phyloP scores from a whole-genome alignment of 2,888 invertebrate species.

The Erebia palarica region DNA sequence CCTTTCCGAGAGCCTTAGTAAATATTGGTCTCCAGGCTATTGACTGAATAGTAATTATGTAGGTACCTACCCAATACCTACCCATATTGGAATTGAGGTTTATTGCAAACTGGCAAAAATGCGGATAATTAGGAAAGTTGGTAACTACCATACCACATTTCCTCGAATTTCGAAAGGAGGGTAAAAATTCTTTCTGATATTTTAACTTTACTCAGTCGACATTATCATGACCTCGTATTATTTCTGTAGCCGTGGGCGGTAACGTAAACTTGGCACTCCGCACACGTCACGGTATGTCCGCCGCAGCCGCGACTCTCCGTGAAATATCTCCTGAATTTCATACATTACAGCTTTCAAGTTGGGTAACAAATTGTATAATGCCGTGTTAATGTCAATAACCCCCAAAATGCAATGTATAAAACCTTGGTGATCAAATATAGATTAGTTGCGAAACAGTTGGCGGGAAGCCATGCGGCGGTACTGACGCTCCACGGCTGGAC shows the following conservation, averaged over 20 bases:
- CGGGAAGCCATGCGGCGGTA: slow-evolving; percentile 62
- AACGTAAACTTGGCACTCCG: slow-evolving; percentile 73
- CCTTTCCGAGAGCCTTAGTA: slow-evolving; percentile 45
- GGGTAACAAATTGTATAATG: slow-evolving; percentile 68
- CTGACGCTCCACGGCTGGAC: slow-evolving; percentile 51
- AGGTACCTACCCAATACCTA: neutral
- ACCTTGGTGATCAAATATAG: slow-evolving; percentile 76
- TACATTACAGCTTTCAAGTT: slow-evolving; percentile 51
- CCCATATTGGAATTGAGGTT: slow-evolving; percentile 8
- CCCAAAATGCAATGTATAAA: slow-evolving; percentile 72
- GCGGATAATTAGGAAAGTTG: neutral
- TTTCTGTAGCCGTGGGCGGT: slow-evolving; percentile 59
- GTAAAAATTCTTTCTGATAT: slow-evolving; percentile 29
- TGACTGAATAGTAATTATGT: slow-evolving; percentile 10
- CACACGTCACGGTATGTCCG: slow-evolving; percentile 51
- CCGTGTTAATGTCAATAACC: slow-evolving; percentile 77
- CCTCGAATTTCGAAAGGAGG: slow-evolving; percentile 15
- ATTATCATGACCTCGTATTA: slow-evolving; percentile 63
- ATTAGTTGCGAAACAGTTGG: slow-evolving; percentile 76
- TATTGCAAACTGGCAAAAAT: slow-evolving; percentile 4
- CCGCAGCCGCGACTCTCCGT: slow-evolving; percentile 50
- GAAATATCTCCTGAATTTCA: slow-evolving; percentile 54
- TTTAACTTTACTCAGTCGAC: slow-evolving; percentile 40
- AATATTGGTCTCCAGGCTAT: slow-evolving; percentile 50
- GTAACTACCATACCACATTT: neutral